Evolutionary conservation across 2,797 vertebrate species (phyloP), one percentile per base, ranked within the genome.

Genomic region (Sitta carolinensis): DNA sequence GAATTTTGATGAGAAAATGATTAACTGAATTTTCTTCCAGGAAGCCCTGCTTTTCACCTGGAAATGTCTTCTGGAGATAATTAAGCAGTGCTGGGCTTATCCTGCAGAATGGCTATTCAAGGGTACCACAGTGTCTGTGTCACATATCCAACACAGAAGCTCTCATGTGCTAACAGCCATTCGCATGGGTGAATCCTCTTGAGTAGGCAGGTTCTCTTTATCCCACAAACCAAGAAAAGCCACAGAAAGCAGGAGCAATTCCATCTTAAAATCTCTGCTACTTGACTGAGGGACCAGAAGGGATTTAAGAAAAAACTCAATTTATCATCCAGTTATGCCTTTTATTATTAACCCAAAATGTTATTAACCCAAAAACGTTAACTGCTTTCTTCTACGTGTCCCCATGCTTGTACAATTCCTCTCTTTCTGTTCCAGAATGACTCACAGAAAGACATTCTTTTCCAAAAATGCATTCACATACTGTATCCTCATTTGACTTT

Each of bases 161-260:
- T 43, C 34, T 23, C 67, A 43, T 48, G 29, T 3, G 6, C 23
- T 26, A 36, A 42, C 16, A 69, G 22, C 27, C 11, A 0, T 57
- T 93, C 20, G 79, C 42, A 27, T 0, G 0, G 11, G 13, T 72
- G 25, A 50, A 52, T 43, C 23, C 8, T 6, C 4, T 58, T 40
- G 30, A 64, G 25, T 18, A 81, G 15, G 7, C 11, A 64, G 51
- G 45, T 50, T 43, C 43, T 29, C 59, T 30, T 47, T 34, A 69
- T 18, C 43, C 18, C 13, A 26, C 22, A 72, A 34, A 7, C 68
- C 26, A 34, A 80, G 25, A 45, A 73, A 90, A 76, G 10, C 22
- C 29, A 62, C 26, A 70, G 16, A 9, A 30, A 67, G 8, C 5
- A 59, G 43, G 18, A 77, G 20, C 10, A 51, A 14, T 20, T 78